Base-by-base conservation (phyloP, 2,797 vertebrate species). In the Gorsachius magnificus region DNA sequence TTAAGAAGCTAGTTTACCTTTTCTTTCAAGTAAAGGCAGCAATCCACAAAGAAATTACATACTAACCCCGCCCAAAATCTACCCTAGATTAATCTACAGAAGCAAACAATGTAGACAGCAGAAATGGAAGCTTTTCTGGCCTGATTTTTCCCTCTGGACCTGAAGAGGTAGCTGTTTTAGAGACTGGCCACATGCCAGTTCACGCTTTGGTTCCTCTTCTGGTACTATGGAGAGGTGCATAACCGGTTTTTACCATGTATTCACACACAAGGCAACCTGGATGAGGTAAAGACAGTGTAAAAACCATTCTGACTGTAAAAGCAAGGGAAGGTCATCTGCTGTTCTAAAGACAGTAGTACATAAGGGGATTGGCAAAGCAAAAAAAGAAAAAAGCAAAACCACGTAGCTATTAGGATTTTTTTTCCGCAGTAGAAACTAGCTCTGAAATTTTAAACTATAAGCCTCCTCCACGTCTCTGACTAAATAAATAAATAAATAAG, bases 341-440 rank as follows among this genome's bases (percentile, higher is more conserved):
- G 5, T 56, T 93, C 91, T 76, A 72, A 76, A 91, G 26, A 36
- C 13, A 85, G 35, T 16, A 35, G 9, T 38, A 36, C 46, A 29
- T 38, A 17, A 85, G 9, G 4, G 13, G 16, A 63, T 18, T 69
- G n/a, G 11, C 17, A 60, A 71, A 81, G 8, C 3, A 31, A 58
- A 24, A 46, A 53, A 11, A 19, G 48, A 11, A 18, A 3, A 28
- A 50, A 7, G 2, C 4, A 19, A 24, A 21, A 6, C 14, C 3
- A 43, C 26, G 33, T 56, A 50, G n/a, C 2, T 0, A 1, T 9
- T 28, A 26, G 5, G 5, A 18, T 25, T n/a, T 57, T 26, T 41
- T 76, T 83, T 78, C 8, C 6, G 25, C 6, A 28, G 29, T 36
- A 87, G 54, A 71, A 90, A 41, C 5, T 24, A 45, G 14, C 8